A percentile compares a stretch with the other conserved stretches of the same genome.
These are phyloP conservation scores for Ophion ellenae DNA, from an alignment of 2,888 invertebrate genomes.

Conservation along the genomic window DNA sequence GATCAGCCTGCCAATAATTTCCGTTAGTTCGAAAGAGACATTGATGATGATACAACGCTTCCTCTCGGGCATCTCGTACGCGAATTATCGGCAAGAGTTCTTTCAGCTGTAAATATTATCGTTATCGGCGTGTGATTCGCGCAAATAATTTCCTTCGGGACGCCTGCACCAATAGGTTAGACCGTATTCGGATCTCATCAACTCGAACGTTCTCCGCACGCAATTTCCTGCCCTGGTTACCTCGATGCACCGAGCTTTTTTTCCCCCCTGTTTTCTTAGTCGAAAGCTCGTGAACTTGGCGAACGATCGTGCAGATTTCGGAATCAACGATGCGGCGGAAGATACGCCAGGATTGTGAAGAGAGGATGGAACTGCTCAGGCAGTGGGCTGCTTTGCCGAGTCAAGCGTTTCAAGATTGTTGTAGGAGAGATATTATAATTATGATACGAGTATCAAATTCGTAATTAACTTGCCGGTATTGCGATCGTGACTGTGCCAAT, in stretches of 20 bases:
- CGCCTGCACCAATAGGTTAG: not conserved
- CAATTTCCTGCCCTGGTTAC: not conserved
- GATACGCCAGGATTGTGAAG: not conserved
- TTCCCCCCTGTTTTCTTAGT: not conserved
- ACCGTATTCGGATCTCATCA: not conserved
- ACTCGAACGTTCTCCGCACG: not conserved
- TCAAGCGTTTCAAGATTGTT: not conserved
- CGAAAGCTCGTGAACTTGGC: not conserved
- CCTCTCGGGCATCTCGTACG: not conserved
- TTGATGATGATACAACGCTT: slow-evolving; percentile 11
- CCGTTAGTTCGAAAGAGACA: not conserved
- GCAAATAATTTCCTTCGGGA: slow-evolving; percentile 11
- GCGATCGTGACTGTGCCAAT: not conserved
- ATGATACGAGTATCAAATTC: not conserved
- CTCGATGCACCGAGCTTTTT: not conserved
- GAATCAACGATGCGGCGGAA: not conserved
- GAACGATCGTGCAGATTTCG: not conserved
- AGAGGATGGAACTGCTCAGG: not conserved
- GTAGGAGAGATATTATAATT: not conserved
- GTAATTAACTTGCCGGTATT: not conserved
- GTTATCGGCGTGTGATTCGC: not conserved
- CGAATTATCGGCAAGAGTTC: slow-evolving; percentile 3
- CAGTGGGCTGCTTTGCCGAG: not conserved
- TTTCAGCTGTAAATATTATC: slow-evolving; percentile 39
- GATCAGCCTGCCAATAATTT: slow-evolving; percentile 23